Conservation (phyloP, 1,140 invertebrate genomes). For the Atta colombica region DNA sequence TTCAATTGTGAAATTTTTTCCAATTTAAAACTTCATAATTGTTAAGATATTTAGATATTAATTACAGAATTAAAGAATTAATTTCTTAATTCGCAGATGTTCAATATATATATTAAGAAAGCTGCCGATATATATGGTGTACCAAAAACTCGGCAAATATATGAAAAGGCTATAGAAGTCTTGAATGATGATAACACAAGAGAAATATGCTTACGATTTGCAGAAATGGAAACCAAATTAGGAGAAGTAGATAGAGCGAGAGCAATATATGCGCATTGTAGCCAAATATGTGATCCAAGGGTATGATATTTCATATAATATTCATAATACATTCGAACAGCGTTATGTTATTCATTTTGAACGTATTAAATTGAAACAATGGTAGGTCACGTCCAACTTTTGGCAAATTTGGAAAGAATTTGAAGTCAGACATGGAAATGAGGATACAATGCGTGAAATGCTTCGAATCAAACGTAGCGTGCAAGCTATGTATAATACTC, state of each 20-base stretch:
- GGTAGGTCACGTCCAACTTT: constrained; percentile 94
- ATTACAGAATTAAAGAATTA: not conserved
- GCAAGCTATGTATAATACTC: constrained; percentile 98
- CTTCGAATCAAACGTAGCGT: constrained; percentile 98
- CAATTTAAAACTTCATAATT: not conserved
- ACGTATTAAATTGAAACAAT: constrained; percentile 28
- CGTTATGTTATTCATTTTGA: not conserved
- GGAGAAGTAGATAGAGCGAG: constrained; percentile 99
- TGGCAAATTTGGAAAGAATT: constrained; percentile 99
- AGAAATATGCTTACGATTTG: constrained; percentile 98
- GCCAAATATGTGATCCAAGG: constrained; percentile 99
- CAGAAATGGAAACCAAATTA: constrained; percentile 99
- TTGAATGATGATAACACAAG: constrained; percentile 96
- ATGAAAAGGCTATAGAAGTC: constrained; percentile 99
- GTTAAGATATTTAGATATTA: not conserved
- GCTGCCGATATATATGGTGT: constrained; percentile 99
- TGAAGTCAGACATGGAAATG: constrained; percentile 99
- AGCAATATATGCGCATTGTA: constrained; percentile 99
- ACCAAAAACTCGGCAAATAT: constrained; percentile 98
- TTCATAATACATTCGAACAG: not conserved
- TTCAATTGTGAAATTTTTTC: not conserved
- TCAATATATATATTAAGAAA: constrained; percentile 99
- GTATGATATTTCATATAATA: constrained; percentile 82
- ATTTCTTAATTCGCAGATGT: constrained; percentile 90
- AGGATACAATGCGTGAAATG: constrained; percentile 99